Conservation (phyloP, 2,888 invertebrate species). For the Drosophila cyrtoloma region DNA sequence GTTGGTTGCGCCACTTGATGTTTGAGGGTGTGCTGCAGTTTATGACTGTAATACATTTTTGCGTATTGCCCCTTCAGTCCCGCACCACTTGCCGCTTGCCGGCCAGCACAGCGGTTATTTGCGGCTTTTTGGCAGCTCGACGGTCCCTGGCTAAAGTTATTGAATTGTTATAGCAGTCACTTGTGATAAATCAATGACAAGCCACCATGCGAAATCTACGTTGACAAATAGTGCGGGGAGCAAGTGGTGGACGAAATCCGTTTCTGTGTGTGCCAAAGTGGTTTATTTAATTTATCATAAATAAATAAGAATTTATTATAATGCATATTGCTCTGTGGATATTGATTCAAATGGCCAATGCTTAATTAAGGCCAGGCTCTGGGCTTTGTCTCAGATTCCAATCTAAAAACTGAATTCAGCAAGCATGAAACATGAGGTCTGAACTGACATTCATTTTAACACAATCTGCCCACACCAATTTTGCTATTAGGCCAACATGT, state of each 20-base stretch:
- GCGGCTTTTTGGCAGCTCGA: conserved; percentile 54
- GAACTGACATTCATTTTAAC: conserved; percentile 37
- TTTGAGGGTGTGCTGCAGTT: conserved; percentile 58
- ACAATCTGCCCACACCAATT: conserved; percentile 67
- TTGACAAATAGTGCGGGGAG: conserved; percentile 51
- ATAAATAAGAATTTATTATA: conserved; percentile 52
- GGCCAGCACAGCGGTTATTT: conserved; percentile 29
- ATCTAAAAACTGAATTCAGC: conserved; percentile 29
- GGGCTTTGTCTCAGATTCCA: conserved; percentile 32
- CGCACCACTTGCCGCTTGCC: neutral
- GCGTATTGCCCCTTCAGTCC: conserved; percentile 7
- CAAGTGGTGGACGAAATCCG: neutral
- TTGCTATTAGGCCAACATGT: conserved; percentile 44
- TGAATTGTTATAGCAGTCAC: conserved; percentile 72
- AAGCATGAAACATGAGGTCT: neutral
- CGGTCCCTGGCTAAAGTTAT: conserved; percentile 57
- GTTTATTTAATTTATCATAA: conserved; percentile 65
- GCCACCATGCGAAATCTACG: conserved; percentile 34
- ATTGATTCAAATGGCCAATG: conserved; percentile 56
- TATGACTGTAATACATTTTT: conserved; percentile 69
- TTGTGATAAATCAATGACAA: conserved; percentile 73
- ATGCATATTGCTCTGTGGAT: conserved; percentile 33
- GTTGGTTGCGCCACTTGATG: conserved; percentile 21
- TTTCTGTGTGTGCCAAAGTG: conserved; percentile 24
- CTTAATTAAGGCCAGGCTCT: conserved; percentile 64